These are phyloP conservation scores for Pteruthius melanotis DNA, from an alignment of 2,113 vertebrate genomes.

Conservation along the genomic window DNA sequence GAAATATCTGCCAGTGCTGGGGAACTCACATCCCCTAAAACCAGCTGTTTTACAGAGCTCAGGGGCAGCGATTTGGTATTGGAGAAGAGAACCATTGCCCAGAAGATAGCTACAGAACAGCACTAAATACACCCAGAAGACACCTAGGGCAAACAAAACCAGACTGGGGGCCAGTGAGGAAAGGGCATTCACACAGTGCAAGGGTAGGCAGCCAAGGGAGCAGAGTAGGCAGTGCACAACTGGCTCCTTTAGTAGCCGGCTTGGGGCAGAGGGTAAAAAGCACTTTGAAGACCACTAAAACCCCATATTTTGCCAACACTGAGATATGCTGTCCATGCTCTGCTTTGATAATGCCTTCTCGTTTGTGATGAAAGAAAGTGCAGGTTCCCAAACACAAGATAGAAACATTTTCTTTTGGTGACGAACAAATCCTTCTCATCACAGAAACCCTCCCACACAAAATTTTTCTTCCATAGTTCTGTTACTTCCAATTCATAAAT, in stretches of 20 bases:
- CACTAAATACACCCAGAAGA: background rate
- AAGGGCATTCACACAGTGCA: background rate
- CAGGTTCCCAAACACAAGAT: background rate
- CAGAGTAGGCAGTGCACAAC: background rate
- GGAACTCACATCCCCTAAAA: background rate
- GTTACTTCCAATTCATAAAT: background rate
- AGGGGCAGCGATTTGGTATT: rapidly evolving
- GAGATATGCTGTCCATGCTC: background rate
- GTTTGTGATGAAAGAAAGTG: background rate
- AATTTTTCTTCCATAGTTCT: background rate
- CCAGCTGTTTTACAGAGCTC: background rate
- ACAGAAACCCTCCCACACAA: background rate
- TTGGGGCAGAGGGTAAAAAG: background rate
- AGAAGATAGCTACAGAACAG: background rate
- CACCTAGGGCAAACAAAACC: background rate
- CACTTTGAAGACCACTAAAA: background rate
- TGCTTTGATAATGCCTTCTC: background rate
- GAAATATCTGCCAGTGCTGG: background rate
- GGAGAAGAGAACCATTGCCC: background rate
- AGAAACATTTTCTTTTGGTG: rapidly evolving
- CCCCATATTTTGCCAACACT: background rate
- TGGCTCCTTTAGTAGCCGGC: background rate
- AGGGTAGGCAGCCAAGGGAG: background rate
- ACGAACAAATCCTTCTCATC: background rate
- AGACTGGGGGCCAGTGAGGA: background rate